These are phyloP conservation scores for Oxyteleia sp. DNA, from an alignment of 2,888 invertebrate species.

Conservation along the genomic window DNA sequence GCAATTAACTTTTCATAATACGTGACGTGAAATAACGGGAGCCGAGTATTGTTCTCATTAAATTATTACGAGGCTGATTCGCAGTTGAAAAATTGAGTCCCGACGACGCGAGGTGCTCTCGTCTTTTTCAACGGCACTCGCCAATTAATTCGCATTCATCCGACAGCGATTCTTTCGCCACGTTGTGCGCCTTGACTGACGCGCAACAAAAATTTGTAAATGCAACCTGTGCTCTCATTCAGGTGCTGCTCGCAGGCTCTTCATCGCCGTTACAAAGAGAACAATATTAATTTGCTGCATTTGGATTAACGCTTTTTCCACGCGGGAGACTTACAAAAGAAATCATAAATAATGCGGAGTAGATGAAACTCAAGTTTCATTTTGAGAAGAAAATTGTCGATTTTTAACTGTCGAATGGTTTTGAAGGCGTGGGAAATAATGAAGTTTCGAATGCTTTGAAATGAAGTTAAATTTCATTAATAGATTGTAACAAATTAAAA, in stretches of 20 bases:
- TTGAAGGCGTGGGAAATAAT: too few relatives aligned
- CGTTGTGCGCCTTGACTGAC: slow-evolving; percentile 64
- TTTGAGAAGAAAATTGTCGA: background rate
- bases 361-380: background rate
- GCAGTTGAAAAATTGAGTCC: slow-evolving; percentile 59
- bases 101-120: slow-evolving; percentile 50
- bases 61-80: slow-evolving; percentile 62
- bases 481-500: too few relatives aligned
- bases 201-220: slow-evolving; percentile 67
- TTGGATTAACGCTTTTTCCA: slow-evolving; percentile 9
- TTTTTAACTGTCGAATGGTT: too few relatives aligned
- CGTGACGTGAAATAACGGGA: slow-evolving; percentile 62
- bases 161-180: slow-evolving; percentile 60
- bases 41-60: slow-evolving; percentile 69
- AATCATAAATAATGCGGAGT: slow-evolving; percentile 45
- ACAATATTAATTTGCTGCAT: slow-evolving; percentile 64
- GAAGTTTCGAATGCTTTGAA: too few relatives aligned
- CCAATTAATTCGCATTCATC: slow-evolving; percentile 71
- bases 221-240: slow-evolving; percentile 64
- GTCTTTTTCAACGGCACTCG: slow-evolving; percentile 48
- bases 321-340: slow-evolving; percentile 19
- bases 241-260: slow-evolving; percentile 63
- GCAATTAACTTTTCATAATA: slow-evolving; percentile 67
- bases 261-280: slow-evolving; percentile 46
- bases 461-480: too few relatives aligned